phyloP scores from a whole-genome alignment of 1,140 invertebrate species.

The Drosophila lacteicornis region DNA sequence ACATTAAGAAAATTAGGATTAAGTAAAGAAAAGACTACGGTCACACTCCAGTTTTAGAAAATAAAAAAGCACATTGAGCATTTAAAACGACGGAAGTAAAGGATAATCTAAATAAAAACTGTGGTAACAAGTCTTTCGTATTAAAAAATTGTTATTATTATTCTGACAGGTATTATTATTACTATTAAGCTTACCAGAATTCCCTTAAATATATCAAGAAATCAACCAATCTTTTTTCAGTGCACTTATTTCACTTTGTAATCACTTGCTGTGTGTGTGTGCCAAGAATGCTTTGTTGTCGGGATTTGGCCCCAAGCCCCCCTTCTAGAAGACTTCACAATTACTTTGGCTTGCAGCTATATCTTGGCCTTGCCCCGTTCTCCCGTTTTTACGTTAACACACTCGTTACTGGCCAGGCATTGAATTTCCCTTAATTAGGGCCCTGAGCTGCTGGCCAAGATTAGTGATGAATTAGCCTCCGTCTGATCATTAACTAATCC shows the following conservation, averaged over 20 bases:
- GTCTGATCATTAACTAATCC: conserved; percentile 34
- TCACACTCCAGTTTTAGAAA: no score
- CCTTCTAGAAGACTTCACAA: conserved; percentile 27
- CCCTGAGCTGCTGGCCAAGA: conserved; percentile 14
- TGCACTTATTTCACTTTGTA: conserved; percentile 55
- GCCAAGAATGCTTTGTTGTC: conserved; percentile 53
- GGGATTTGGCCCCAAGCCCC: conserved; percentile 51
- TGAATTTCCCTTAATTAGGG: conserved; percentile 67
- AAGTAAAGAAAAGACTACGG: no score
- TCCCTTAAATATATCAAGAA: not conserved
- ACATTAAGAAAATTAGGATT: no score
- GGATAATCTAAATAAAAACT: no score
- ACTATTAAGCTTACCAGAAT: fast-evolving
- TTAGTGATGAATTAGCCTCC: conserved; percentile 28
- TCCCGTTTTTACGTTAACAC: conserved; percentile 60
- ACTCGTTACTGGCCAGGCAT: conserved; percentile 58
- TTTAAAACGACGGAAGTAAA: no score
- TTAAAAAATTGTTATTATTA: not conserved
- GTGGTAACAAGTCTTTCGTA: no score
- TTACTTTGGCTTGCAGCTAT: conserved; percentile 20
- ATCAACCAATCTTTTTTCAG: not conserved
- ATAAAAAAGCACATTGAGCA: no score
- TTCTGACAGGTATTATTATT: no score
- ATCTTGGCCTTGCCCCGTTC: conserved; percentile 33
- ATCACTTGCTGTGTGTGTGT: conserved; percentile 65